Evolutionary conservation across 2,113 vertebrate species (phyloP).

Genomic region (Murina feae): DNA sequence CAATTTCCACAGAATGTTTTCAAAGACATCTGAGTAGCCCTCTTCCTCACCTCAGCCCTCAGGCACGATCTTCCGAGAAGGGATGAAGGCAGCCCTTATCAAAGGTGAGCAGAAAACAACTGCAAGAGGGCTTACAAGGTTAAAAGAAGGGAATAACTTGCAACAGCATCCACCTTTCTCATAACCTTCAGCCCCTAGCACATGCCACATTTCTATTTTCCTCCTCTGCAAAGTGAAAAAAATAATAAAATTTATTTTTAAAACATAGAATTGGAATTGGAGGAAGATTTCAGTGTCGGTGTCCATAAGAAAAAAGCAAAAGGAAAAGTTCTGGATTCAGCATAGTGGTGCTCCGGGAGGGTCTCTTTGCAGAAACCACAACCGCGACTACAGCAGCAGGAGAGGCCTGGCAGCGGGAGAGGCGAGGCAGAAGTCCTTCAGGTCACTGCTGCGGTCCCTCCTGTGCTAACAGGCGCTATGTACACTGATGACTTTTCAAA

Average conservation of each 20-base stretch:
- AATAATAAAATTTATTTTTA: background rate
- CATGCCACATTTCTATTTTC: background rate
- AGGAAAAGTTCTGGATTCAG: background rate
- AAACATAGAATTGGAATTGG: background rate
- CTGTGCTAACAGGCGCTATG: rapidly evolving
- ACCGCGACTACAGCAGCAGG: background rate
- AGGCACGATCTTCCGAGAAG: background rate
- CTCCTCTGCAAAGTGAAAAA: constrained; percentile 13
- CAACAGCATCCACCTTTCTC: background rate
- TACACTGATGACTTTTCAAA: background rate
- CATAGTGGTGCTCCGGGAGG: rapidly evolving
- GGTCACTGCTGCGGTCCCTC: background rate
- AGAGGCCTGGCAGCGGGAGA: background rate
- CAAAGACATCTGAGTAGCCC: background rate
- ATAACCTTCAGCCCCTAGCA: background rate
- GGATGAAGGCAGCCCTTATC: background rate
- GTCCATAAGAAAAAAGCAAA: background rate
- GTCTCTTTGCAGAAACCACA: background rate
- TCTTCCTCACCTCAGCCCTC: background rate
- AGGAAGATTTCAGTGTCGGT: background rate
- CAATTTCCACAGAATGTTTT: background rate
- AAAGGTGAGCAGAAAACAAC: background rate
- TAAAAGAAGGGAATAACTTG: background rate
- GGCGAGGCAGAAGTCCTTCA: background rate
- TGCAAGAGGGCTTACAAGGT: background rate